phyloP scores from a whole-genome alignment of 2,113 vertebrate genomes.

The Nanorana parkeri region DNA sequence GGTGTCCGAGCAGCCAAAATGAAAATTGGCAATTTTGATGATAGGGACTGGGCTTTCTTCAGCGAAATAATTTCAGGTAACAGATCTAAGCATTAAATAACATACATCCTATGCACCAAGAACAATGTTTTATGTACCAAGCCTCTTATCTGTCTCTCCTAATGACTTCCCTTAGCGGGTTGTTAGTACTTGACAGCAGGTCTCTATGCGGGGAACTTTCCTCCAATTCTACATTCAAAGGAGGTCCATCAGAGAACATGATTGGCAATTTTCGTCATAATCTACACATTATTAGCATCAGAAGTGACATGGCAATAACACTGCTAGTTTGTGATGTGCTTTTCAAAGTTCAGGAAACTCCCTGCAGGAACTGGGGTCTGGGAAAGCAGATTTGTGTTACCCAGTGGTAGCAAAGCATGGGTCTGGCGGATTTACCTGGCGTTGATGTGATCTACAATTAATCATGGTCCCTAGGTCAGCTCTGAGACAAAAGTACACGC shows the following conservation, averaged over 20 bases:
- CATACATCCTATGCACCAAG: constrained; percentile 90
- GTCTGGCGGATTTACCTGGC: constrained; percentile 60
- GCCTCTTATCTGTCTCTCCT: constrained; percentile 97
- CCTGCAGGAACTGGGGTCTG: constrained; percentile 80
- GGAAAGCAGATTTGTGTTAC: constrained; percentile 73
- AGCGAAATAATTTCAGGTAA: constrained; percentile 86
- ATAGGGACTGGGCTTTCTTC: constrained; percentile 83
- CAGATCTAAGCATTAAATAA: constrained; percentile 87
- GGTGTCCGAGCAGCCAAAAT: constrained; percentile 86
- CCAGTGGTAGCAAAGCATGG: constrained; percentile 73
- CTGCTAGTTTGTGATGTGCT: constrained; percentile 86
- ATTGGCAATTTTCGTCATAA: constrained; percentile 99
- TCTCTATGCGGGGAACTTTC: constrained; percentile 97
- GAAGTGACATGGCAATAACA: constrained; percentile 95
- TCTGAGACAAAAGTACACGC: constrained; percentile 59
- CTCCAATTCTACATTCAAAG: constrained; percentile 96
- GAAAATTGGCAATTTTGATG: constrained; percentile 89
- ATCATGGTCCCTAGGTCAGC: constrained; percentile 33
- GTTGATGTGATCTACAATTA: constrained; percentile 21
- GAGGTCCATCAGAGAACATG: constrained; percentile 99
- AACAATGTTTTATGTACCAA: constrained; percentile 96
- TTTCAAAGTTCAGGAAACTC: constrained; percentile 89
- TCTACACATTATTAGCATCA: constrained; percentile 99
- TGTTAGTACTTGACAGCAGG: constrained; percentile 99
- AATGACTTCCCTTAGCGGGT: constrained; percentile 99